Evolutionary conservation across 2,113 vertebrate species (phyloP).

Genomic region (Plecturocebus donacophilus): DNA sequence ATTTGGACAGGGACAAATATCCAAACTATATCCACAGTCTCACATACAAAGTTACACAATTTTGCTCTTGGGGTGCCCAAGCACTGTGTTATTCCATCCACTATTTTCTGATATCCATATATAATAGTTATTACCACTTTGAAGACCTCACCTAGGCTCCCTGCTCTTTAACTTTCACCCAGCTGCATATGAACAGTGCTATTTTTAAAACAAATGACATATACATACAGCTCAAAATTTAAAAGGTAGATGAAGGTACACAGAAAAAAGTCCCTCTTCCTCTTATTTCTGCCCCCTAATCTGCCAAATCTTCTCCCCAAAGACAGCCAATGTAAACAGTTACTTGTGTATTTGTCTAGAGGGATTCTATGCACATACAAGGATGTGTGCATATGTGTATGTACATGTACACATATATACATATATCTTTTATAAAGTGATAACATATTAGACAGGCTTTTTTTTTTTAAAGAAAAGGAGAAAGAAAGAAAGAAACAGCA

Average conservation of each 20-base stretch:
- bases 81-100: neutral
- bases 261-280: neutral
- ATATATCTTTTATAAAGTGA: neutral
- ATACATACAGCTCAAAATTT: neutral
- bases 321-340: neutral
- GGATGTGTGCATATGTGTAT: neutral
- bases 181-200: neutral
- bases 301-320: neutral
- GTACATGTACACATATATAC: neutral
- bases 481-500: too few relatives aligned
- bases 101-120: neutral
- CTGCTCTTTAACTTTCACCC: neutral
- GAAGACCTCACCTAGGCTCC: neutral
- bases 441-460: neutral
- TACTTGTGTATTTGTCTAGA: neutral
- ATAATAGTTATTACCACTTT: neutral
- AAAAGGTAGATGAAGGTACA: neutral
- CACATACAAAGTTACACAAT: neutral
- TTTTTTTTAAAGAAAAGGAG: too few relatives aligned
- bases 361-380: neutral
- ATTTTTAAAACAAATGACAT: neutral
- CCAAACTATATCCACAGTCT: neutral
- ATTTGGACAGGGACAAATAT: too few relatives aligned
- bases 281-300: neutral
- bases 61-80: neutral